Evolutionary conservation across 2,113 vertebrate species (phyloP), one percentile per base, ranked within the genome.

Genomic region (Elgaria multicarinata): DNA sequence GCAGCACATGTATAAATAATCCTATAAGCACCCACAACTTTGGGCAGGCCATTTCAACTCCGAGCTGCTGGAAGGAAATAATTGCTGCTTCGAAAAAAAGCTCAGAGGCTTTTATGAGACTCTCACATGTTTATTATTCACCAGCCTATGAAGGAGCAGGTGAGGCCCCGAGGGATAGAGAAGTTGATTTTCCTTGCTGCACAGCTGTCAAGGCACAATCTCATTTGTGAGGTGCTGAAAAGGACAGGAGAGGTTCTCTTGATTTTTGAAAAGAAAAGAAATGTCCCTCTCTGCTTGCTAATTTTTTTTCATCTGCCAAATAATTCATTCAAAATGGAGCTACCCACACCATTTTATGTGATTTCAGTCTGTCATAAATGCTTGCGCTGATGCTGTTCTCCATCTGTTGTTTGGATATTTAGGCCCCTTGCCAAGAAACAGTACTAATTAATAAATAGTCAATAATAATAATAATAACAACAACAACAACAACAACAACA

Each of bases 1-100:
- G 8, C 58, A 88, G n/a, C 0, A 91, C 92, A 89, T 95, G 71
- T 0, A 64, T 55, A 84, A 95, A 94, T 75, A 98, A 87, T 88
- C 93, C 93, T 28, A 97, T 82, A 67, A 96, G 46, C 55, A 97
- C 82, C 6, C 14, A 78, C 24, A 74, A 87, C 89, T 95, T 96
- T 66, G 2, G 66, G 28, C 0, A 10, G 50, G 66, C 74, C 92
- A 92, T 92, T 88, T 85, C 85, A 88, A 18, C 84, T 82, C 64
- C 44, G 79, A 50, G 53, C 10, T 39, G 1, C 71, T 64, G 58
- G 6, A 44, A 53, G 85, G 42, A 93, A 92, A 85, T 77, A 75
- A 53, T 39, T 67, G 88, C 46, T 85, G 42, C 18, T 69, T 77
- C 28, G 10, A n/a, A 85, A 90, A 83, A 90, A 83, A 58, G 87